phyloP scores from a whole-genome alignment of 2,888 invertebrate genomes.

The Drosophila formosana region DNA sequence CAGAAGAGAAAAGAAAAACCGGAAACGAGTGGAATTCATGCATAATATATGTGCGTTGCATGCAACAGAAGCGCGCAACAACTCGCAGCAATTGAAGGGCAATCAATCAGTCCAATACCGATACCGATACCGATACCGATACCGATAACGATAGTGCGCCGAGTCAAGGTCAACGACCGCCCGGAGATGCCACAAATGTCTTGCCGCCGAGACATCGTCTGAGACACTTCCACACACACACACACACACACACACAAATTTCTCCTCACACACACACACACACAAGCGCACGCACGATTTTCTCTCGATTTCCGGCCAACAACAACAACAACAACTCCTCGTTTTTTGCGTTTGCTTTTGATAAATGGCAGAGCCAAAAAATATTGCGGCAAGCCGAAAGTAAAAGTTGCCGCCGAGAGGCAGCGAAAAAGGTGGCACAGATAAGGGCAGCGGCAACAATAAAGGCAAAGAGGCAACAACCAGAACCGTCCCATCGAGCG shows the following conservation, averaged over 20 bases:
- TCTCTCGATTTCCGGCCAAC: conserved; percentile 51
- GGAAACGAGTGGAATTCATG: conserved; percentile 15
- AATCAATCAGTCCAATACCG: conserved; percentile 45
- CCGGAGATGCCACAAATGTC: conserved; percentile 57
- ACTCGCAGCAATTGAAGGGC: conserved; percentile 33
- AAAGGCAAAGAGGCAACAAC: conserved; percentile 30
- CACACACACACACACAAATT: conserved; percentile 1
- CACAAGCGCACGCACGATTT: conserved; percentile 1
- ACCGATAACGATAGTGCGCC: background rate
- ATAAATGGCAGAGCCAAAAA: conserved; percentile 64
- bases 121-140: conserved; percentile 8
- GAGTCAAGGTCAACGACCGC: conserved; percentile 63
- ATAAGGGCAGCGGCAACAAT: conserved; percentile 43
- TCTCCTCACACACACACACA: conserved; percentile 5
- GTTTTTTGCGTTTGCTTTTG: conserved; percentile 26
- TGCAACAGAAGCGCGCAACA: conserved; percentile 23
- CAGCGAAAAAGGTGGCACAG: conserved; percentile 46
- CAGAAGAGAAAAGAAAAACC: conserved; percentile 3
- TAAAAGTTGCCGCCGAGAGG: conserved; percentile 52
- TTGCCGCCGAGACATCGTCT: conserved; percentile 32
- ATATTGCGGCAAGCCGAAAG: conserved; percentile 62
- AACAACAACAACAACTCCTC: conserved; percentile 16
- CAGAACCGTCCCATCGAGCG: conserved; percentile 56
- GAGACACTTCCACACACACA: conserved; percentile 30
- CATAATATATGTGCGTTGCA: conserved; percentile 32